Evolutionary conservation across 1,140 invertebrate genomes (phyloP).

Genomic region (Drosophila teissieri): DNA sequence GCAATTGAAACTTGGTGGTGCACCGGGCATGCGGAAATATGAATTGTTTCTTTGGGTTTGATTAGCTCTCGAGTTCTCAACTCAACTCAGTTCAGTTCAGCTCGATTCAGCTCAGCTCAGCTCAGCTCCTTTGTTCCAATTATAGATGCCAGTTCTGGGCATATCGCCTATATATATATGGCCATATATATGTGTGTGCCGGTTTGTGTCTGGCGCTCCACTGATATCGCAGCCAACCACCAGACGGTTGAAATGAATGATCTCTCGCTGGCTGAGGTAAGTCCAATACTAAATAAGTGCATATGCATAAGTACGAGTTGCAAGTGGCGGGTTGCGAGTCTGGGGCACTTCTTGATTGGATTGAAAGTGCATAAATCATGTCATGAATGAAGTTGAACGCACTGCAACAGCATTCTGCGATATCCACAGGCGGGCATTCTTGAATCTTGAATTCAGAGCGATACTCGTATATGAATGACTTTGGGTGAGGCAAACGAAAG

Average conservation of each 20-base stretch:
- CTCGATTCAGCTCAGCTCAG: neutral
- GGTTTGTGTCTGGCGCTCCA: conserved; percentile 76
- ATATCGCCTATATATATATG: conserved; percentile 26
- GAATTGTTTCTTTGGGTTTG: conserved; percentile 29
- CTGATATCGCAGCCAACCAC: conserved; percentile 46
- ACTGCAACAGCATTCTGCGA: conserved; percentile 42
- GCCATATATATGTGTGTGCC: conserved; percentile 51
- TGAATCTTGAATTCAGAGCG: conserved; percentile 36
- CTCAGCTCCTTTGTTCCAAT: conserved; percentile 72
- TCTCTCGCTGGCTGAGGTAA: conserved; percentile 32
- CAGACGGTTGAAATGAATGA: conserved; percentile 41
- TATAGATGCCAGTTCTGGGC: conserved; percentile 63
- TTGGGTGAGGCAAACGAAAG: neutral
- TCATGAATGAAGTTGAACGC: conserved; percentile 51
- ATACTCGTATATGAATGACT: conserved; percentile 10
- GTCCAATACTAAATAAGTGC: conserved; percentile 17
- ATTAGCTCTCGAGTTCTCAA: conserved; percentile 2
- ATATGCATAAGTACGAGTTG: conserved; percentile 13
- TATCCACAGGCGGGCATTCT: conserved; percentile 45
- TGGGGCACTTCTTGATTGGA: conserved; percentile 44
- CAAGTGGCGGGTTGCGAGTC: conserved; percentile 20
- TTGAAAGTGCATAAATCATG: conserved; percentile 49
- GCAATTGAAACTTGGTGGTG: conserved; percentile 39
- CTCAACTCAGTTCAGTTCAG: conserved; percentile 6
- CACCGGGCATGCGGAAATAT: conserved; percentile 56